These are phyloP conservation scores for Megathymus violae DNA, from an alignment of 1,140 invertebrate species.

Conservation along the genomic window DNA sequence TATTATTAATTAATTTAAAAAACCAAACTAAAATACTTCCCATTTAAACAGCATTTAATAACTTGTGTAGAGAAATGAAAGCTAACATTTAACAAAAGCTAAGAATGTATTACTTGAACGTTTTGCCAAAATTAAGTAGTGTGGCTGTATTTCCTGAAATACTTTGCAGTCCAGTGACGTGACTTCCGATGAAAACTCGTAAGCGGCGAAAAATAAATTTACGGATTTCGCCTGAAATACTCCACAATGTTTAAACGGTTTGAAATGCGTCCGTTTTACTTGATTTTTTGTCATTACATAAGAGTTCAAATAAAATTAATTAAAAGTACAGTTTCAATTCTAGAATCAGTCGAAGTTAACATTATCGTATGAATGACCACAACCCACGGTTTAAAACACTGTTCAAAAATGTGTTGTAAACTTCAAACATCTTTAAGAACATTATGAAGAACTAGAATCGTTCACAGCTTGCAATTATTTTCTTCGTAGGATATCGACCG, in stretches of 20 bases:
- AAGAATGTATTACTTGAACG: slow-evolving; percentile 22
- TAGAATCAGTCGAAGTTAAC: too few species aligned
- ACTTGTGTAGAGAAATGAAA: slow-evolving; percentile 20
- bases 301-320: too few species aligned
- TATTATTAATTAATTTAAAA: too few species aligned
- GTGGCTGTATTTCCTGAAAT: slow-evolving; percentile 30
- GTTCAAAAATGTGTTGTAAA: too few species aligned
- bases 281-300: too few species aligned
- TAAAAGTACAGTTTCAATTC: too few species aligned
- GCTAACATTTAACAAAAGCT: not conserved
- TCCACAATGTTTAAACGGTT: slow-evolving; percentile 8
- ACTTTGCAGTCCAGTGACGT: slow-evolving; percentile 19
- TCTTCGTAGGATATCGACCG: too few species aligned
- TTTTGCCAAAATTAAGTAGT: slow-evolving; percentile 28
- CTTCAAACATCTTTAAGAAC: too few species aligned
- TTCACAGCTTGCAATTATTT: too few species aligned
- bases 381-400: too few species aligned
- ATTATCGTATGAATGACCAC: too few species aligned
- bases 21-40: not conserved
- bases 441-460: too few species aligned
- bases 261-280: slow-evolving; percentile 7
- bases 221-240: slow-evolving; percentile 21
- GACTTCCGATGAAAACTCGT: slow-evolving; percentile 33
- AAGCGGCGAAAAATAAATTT: slow-evolving; percentile 26
- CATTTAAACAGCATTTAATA: not conserved